Base-by-base conservation (phyloP, 2,797 vertebrate species). In the Aphelocoma californica region DNA sequence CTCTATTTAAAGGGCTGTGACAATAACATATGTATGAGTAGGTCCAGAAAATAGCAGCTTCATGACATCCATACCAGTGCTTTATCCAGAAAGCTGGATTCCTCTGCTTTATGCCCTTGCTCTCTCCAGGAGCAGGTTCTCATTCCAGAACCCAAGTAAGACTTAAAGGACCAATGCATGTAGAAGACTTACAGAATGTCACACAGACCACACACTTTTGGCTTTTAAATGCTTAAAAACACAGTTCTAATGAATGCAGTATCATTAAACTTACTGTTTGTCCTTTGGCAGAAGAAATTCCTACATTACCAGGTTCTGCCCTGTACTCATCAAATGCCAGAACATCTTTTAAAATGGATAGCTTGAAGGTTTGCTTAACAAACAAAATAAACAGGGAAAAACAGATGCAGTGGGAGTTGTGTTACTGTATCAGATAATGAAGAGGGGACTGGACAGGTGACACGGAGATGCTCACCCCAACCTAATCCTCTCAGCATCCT, bases 1-100 rank as follows among this genome's bases (percentile, higher is more conserved):
- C 87, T 69, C 77, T 94, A 91, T 94, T 95, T 95, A 88, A 96
- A 94, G 81, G 65, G 70, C 73, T 93, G 58, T 75, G 89, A 88
- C 89, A 95, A 91, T 74, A 94, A 81, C 87, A 61, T 75, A 95
- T 75, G 87, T 83, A 75, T 61, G 91, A 94, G 84, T 50, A 88
- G 82, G 85, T 93, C 92, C 89, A 89, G 62, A 91, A 94, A 92
- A 83, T 42, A 94, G 86, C 85, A 83, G 80, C 66, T 93, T 70
- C 50, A 88, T 53, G 62, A 65, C 82, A 93, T 42, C 66, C 47
- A 44, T 31, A 32, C 11, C 58, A 64, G 40, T 32, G 45, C 9
- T 79, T 83, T 72, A 65, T 65, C 51, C 57, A 79, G 58, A 87
- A 91, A 78, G 23, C 36, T 38, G 36, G 3, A 34, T 58, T 51